These are phyloP conservation scores for Esperia sulphurella DNA, from an alignment of 2,888 invertebrate species.

Conservation along the genomic window DNA sequence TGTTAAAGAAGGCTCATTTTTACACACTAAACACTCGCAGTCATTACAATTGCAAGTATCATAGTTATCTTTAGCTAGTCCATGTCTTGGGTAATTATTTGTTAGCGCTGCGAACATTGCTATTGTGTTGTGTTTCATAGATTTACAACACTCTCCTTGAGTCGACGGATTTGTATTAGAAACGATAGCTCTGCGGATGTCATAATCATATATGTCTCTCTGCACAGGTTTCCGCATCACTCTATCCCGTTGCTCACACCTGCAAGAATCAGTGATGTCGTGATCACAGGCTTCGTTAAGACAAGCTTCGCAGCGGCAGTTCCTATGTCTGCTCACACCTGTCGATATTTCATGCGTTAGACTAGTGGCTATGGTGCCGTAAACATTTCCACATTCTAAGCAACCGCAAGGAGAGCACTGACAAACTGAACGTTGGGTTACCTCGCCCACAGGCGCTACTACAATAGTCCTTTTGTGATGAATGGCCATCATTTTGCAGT, in stretches of 20 bases:
- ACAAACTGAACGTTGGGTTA: conserved; percentile 26
- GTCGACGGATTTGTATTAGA: conserved; percentile 11
- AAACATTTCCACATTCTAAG: conserved; percentile 31
- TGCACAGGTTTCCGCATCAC: conserved; percentile 40
- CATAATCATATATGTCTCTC: conserved; percentile 37
- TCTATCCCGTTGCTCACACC: conserved; percentile 34
- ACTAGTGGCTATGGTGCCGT: conserved; percentile 23
- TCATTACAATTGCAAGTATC: conserved; percentile 26
- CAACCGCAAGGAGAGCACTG: conserved; percentile 52
- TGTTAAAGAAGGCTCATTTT: conserved; percentile 15
- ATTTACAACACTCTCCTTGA: conserved; percentile 4
- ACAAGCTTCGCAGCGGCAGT: conserved; percentile 41
- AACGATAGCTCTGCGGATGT: conserved; percentile 34
- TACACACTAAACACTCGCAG: conserved; percentile 41
- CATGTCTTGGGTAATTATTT: conserved; percentile 3
- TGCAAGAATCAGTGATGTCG: conserved; percentile 32
- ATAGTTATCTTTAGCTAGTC: conserved; percentile 2
- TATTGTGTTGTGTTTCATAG: conserved; percentile 22
- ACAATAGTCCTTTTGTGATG: conserved; percentile 19
- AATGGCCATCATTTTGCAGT: conserved; percentile 26
- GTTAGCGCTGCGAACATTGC: conserved; percentile 34
- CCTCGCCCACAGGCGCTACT: conserved; percentile 33
- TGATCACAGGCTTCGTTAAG: conserved; percentile 34
- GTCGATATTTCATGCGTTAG: conserved; percentile 38
- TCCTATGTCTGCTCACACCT: conserved; percentile 29